Evolutionary conservation across 2,113 vertebrate genomes (phyloP).

Genomic region (Passerina amoena): DNA sequence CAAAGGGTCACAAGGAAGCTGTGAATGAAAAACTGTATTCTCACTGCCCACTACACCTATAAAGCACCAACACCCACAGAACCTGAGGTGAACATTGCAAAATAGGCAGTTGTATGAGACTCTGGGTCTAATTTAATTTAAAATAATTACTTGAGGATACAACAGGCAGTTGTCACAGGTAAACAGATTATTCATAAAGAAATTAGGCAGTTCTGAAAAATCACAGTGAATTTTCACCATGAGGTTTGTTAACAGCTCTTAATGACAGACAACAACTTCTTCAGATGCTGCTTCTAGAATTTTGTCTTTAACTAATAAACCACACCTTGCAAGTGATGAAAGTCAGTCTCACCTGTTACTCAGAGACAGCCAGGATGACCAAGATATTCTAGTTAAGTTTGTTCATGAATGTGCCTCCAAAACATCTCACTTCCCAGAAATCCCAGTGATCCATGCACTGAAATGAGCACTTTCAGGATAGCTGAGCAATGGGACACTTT

Average conservation of each 20-base stretch:
- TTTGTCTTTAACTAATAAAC: background rate
- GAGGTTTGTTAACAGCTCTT: background rate
- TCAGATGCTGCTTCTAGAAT: rapidly evolving
- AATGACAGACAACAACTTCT: background rate
- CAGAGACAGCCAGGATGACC: background rate
- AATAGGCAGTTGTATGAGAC: background rate
- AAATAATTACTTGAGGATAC: background rate
- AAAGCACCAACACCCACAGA: background rate
- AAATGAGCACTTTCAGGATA: background rate
- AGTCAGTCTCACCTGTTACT: background rate
- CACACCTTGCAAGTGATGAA: background rate
- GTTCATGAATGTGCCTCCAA: background rate
- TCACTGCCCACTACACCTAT: background rate
- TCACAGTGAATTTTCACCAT: too few species aligned
- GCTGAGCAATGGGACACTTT: background rate
- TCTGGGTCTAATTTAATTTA: background rate
- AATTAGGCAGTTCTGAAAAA: background rate
- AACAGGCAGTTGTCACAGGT: background rate
- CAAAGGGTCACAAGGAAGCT: background rate
- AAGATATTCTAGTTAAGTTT: background rate
- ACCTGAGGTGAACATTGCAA: background rate
- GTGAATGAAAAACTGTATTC: background rate
- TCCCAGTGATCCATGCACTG: background rate
- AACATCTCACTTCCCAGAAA: background rate
- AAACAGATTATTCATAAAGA: background rate